phyloP scores from a whole-genome alignment of 2,113 vertebrate species.

The Porphyrio hochstetteri region DNA sequence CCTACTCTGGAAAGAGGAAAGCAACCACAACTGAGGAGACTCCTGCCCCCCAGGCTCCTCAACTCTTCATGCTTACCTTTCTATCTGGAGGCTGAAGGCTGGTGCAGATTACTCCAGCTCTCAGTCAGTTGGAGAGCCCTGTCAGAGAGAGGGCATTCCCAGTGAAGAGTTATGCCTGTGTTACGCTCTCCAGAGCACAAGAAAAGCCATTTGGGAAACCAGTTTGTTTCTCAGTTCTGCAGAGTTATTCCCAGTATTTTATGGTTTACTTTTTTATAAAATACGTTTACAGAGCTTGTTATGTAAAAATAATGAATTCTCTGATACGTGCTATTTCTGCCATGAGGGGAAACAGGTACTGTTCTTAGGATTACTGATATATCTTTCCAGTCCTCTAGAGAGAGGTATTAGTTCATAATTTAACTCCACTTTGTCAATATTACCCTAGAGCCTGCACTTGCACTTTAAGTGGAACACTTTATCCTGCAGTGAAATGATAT shows the following conservation, averaged over 20 bases:
- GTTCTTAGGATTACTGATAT: not conserved
- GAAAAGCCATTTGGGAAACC: not conserved
- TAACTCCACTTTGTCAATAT: slow-evolving; percentile 28
- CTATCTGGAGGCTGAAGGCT: not conserved
- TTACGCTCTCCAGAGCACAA: not conserved
- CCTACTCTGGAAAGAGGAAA: not conserved
- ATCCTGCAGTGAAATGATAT: slow-evolving; percentile 24
- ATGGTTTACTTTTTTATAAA: not conserved
- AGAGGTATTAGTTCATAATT: slow-evolving; percentile 23
- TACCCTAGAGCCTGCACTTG: not conserved
- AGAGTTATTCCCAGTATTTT: not conserved
- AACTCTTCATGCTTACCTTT: not conserved
- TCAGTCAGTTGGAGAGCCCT: not conserved
- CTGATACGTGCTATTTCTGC: not conserved
- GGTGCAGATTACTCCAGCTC: not conserved
- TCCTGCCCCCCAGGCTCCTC: not conserved
- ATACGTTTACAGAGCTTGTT: not conserved
- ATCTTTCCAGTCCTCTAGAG: not conserved
- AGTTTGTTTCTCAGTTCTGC: not conserved
- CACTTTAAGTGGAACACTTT: slow-evolving; percentile 33
- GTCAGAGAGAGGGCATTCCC: not conserved
- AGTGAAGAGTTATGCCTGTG: not conserved
- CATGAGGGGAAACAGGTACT: not conserved
- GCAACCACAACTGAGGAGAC: not conserved
- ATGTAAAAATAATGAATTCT: not conserved